A percentile compares a stretch with the other conserved stretches of the same genome.
These are phyloP conservation scores for Caenorhabditis elegans DNA, from an alignment of 1,140 invertebrate species.

Conservation along the genomic window WBcel235 BX284605.5:13161001-13161500, in stretches of 20 bases:
- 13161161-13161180: background rate
- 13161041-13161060: too few relatives aligned
- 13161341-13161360: background rate
- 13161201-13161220: background rate
- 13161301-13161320: background rate
- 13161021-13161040: too few relatives aligned
- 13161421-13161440: background rate
- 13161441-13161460: conserved; percentile 32
- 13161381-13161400: background rate
- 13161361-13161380: background rate
- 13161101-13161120: background rate
- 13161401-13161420: background rate
- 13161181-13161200: background rate
- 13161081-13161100: background rate
- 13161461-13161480: conserved; percentile 16
- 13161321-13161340: background rate
- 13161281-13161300: background rate
- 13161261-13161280: background rate
- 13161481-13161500: background rate
- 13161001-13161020: background rate
- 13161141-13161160: background rate
- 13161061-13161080: too few relatives aligned
- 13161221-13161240: too few relatives aligned
- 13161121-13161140: background rate
- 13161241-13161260: background rate